phyloP scores from a whole-genome alignment of 2,888 invertebrate species.

The Nematopogon swammerdamellus region DNA sequence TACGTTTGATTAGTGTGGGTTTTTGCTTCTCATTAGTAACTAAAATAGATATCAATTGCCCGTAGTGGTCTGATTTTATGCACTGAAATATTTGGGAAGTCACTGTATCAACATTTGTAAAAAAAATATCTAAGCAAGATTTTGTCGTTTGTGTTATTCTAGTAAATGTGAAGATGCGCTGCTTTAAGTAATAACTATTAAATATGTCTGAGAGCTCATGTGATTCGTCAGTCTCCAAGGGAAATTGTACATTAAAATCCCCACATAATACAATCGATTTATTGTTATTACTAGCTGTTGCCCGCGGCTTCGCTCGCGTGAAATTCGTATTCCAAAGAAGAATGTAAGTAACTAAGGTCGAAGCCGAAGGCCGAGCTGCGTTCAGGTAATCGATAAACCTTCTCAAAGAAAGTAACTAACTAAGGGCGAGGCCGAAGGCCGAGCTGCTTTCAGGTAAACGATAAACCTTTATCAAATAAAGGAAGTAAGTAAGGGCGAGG shows the following conservation, averaged over 20 bases:
- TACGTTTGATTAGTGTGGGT: neutral
- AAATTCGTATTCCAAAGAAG: too few species aligned
- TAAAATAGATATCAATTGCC: neutral
- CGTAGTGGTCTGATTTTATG: neutral
- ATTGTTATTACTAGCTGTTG: slow-evolving; percentile 1
- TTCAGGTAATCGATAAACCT: too few species aligned
- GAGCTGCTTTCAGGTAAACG: too few species aligned
- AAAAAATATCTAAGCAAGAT: slow-evolving; percentile 1
- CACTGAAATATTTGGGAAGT: neutral
- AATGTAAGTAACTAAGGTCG: too few species aligned
- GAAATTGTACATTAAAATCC: slow-evolving; percentile 1
- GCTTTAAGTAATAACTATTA: slow-evolving; percentile 2
- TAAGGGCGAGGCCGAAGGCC: too few species aligned
- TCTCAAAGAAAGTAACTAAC: too few species aligned
- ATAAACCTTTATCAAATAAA: too few species aligned
- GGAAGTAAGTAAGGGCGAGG: too few species aligned
- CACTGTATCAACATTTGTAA: neutral
- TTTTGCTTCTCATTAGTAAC: neutral
- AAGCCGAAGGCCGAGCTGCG: too few species aligned
- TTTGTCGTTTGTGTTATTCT: neutral
- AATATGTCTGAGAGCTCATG: neutral
- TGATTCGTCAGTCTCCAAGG: neutral
- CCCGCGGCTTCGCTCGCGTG: too few species aligned
- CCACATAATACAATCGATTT: slow-evolving; percentile 1
- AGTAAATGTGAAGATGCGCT: slow-evolving; percentile 2